Conservation (phyloP, 1,140 invertebrate species). For the Lasaia peninsularis region DNA sequence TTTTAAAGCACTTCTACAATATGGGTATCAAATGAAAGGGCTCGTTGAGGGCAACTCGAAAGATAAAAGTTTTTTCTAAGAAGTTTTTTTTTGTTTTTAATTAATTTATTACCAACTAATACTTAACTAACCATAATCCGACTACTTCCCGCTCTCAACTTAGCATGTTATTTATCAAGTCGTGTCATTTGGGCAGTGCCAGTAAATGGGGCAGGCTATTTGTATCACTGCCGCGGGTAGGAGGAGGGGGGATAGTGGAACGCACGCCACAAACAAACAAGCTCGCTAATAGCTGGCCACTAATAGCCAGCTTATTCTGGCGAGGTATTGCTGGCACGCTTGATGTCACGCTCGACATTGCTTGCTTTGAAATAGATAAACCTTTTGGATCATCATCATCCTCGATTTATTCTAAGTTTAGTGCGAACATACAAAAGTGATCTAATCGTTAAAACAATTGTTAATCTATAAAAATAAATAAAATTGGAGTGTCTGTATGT, state of each 20-base stretch:
- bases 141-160: not conserved
- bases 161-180: not conserved
- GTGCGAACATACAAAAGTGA: no score
- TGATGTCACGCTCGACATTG: not conserved
- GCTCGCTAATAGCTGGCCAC: slow-evolving; percentile 15
- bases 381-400: no score
- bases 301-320: slow-evolving; percentile 11
- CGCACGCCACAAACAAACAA: slow-evolving; percentile 16
- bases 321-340: slow-evolving; percentile 2
- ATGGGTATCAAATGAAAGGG: no score
- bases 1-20: no score
- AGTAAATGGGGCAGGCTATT: slow-evolving; percentile 5
- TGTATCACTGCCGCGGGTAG: not conserved
- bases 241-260: not conserved
- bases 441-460: no score
- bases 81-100: no score
- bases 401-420: no score
- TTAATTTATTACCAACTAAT: no score
- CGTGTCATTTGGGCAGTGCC: not conserved
- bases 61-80: no score
- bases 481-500: no score
- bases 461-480: no score
- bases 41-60: no score
- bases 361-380: not conserved
- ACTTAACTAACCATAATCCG: not conserved